Conservation (phyloP, 2,113 vertebrate genomes). For the Gyps fulvus region DNA sequence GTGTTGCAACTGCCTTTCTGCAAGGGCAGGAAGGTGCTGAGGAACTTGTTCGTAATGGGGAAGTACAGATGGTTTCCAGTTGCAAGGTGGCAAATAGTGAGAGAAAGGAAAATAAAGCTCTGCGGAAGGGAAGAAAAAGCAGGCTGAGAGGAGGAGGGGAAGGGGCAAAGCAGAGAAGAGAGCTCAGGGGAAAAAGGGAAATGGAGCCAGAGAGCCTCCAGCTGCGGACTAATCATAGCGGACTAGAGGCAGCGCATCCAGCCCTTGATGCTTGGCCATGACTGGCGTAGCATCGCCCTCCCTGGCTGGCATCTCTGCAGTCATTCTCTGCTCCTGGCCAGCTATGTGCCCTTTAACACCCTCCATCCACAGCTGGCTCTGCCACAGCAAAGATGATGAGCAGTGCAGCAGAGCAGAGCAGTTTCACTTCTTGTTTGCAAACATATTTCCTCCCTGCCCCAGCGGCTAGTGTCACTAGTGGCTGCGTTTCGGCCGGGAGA, state of each 20-base stretch:
- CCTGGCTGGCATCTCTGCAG: background rate
- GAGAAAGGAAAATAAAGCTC: background rate
- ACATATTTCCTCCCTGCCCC: background rate
- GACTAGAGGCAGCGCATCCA: fast-evolving
- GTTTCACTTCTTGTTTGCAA: conserved; percentile 19
- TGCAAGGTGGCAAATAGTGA: background rate
- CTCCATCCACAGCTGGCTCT: background rate
- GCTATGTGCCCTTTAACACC: background rate
- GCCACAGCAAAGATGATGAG: fast-evolving
- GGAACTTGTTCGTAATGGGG: background rate
- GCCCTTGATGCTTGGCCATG: fast-evolving
- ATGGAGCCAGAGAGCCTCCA: background rate
- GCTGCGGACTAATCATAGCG: fast-evolving
- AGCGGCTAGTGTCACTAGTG: background rate
- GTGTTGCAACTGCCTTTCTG: background rate
- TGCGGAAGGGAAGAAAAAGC: too few species aligned
- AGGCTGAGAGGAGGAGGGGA: background rate
- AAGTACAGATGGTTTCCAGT: background rate
- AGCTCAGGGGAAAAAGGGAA: background rate
- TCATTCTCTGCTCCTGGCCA: background rate
- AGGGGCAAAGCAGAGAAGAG: background rate
- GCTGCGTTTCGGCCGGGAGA: fast-evolving
- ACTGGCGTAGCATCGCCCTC: fast-evolving
- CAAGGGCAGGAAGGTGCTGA: background rate
- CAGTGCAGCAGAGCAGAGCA: background rate